Conservation (phyloP, 2,797 vertebrate genomes). For the Philypnodon macrostomus region DNA sequence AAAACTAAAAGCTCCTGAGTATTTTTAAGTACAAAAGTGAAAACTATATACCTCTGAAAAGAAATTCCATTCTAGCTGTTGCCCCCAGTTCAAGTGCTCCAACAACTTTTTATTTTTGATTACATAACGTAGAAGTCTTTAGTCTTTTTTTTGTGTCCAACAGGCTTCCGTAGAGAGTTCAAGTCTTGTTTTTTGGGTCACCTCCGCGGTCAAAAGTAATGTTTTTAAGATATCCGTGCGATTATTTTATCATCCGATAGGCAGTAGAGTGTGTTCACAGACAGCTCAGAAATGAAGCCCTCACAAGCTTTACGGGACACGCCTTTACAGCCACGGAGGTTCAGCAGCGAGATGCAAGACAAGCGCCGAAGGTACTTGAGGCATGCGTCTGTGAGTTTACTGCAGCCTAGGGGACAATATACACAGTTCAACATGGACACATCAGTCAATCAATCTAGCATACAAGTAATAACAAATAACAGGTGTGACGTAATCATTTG, state of each 20-base stretch:
- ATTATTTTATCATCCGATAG: conserved; percentile 97
- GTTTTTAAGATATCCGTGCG: conserved; percentile 92
- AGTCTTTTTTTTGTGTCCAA: conserved; percentile 38
- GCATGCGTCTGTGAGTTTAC: conserved; percentile 91
- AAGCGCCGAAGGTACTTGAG: conserved; percentile 90
- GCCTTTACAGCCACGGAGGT: conserved; percentile 92
- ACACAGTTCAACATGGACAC: too few relatives aligned
- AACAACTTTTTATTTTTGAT: conserved; percentile 31
- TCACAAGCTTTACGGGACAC: conserved; percentile 93
- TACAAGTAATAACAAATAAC: not conserved
- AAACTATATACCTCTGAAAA: conserved; percentile 38
- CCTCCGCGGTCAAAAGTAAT: conserved; percentile 15
- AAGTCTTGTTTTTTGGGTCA: conserved; percentile 7
- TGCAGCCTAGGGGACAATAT: conserved; percentile 83
- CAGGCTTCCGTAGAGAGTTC: conserved; percentile 33
- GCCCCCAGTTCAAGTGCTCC: conserved; percentile 33
- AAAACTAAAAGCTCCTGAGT: conserved; percentile 62
- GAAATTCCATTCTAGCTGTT: conserved; percentile 38
- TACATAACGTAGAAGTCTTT: conserved; percentile 24
- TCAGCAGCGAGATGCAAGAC: conserved; percentile 88
- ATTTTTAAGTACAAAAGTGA: conserved; percentile 47
- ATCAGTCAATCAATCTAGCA: too few relatives aligned
- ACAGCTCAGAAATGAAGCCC: conserved; percentile 96
- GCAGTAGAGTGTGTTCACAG: conserved; percentile 96
- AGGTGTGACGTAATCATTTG: too few relatives aligned